These are phyloP conservation scores for Saturnia pavonia DNA, from an alignment of 2,888 invertebrate genomes.

Conservation along the genomic window DNA sequence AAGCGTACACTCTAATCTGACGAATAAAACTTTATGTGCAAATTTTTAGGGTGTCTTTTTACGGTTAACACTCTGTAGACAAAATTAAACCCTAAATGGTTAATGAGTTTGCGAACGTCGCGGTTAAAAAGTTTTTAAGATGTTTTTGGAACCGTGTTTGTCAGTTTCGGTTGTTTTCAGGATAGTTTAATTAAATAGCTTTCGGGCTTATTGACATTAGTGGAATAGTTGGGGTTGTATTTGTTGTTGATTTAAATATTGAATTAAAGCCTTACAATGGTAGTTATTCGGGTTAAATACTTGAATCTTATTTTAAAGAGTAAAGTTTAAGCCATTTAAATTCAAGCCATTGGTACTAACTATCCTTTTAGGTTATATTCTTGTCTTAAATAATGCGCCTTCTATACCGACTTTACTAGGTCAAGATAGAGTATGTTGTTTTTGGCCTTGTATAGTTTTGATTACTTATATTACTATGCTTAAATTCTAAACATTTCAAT, in stretches of 20 bases:
- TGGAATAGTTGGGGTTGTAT: not conserved
- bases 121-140: conserved; percentile 69
- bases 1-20: conserved; percentile 67
- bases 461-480: not conserved
- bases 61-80: conserved; percentile 70
- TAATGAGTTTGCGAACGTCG: conserved; percentile 65
- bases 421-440: not conserved
- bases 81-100: conserved; percentile 71
- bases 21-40: conserved; percentile 73
- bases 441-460: not conserved
- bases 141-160: conserved; percentile 44
- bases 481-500: not conserved
- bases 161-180: conserved; percentile 25
- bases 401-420: not conserved
- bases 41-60: conserved; percentile 72
- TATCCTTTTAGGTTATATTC: not conserved
- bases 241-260: not conserved
- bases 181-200: conserved; percentile 21
- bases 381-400: not conserved
- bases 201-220: conserved; percentile 10
- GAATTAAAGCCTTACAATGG: not conserved
- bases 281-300: no score
- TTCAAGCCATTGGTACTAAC: not conserved
- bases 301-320: not conserved
- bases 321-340: not conserved